These are phyloP conservation scores for Aphis craccivora DNA, from an alignment of 1,140 invertebrate genomes.

Conservation along the genomic window DNA sequence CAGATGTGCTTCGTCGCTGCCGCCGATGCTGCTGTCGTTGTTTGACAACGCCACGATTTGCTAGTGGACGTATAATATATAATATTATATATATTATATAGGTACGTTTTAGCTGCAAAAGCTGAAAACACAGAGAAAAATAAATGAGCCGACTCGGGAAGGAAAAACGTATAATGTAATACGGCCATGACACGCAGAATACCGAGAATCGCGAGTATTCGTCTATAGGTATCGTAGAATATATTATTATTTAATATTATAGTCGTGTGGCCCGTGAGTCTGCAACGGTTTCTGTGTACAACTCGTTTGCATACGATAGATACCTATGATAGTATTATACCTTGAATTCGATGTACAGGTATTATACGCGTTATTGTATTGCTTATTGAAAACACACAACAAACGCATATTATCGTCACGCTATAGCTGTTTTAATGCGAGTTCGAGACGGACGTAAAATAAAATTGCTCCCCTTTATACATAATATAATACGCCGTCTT, in stretches of 20 bases:
- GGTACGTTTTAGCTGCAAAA: neutral
- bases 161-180: neutral
- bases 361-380: neutral
- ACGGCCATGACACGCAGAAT: too few relatives aligned
- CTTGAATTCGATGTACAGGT: too few relatives aligned
- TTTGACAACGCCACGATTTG: neutral
- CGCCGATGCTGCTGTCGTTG: too few relatives aligned
- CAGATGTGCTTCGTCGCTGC: neutral
- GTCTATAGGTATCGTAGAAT: neutral
- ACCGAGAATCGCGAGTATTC: neutral
- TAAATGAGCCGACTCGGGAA: neutral
- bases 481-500: too few relatives aligned
- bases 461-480: neutral
- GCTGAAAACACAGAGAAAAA: neutral
- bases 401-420: neutral
- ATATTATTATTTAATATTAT: neutral
- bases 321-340: neutral
- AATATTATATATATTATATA: neutral
- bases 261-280: neutral
- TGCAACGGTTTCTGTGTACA: neutral
- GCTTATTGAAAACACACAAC: neutral
- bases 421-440: neutral
- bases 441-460: neutral
- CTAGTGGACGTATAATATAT: neutral
- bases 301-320: neutral